Percentiles rank a stretch among this genome's conserved stretches.
phyloP scores from a whole-genome alignment of 2,888 invertebrate genomes.

The Spodoptera littoralis region DNA sequence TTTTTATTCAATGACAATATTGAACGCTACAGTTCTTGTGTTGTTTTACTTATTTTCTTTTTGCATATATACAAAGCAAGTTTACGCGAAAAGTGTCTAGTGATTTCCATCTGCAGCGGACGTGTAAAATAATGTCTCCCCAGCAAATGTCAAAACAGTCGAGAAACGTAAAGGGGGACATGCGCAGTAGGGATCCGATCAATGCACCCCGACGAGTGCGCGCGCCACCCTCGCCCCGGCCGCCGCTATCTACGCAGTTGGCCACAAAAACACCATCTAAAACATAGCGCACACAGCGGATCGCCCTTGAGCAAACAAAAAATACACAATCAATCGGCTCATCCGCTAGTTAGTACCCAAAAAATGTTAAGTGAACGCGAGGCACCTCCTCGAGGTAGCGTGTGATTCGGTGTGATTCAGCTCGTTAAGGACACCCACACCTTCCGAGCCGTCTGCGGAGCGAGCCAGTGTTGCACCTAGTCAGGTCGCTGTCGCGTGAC shows the following conservation, averaged over 20 bases:
- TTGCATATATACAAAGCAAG: background rate
- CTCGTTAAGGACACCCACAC: slow-evolving; percentile 87
- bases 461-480: slow-evolving; percentile 71
- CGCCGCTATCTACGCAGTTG: slow-evolving; percentile 84
- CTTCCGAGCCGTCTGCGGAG: slow-evolving; percentile 62
- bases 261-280: slow-evolving; percentile 79
- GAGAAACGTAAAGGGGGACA: slow-evolving; percentile 73
- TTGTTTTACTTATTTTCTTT: slow-evolving; percentile 1
- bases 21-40: slow-evolving; percentile 26
- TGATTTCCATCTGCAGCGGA: slow-evolving; percentile 30
- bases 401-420: slow-evolving; percentile 71
- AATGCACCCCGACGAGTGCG: slow-evolving; percentile 83
- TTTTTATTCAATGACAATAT: slow-evolving; percentile 36
- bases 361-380: slow-evolving; percentile 62
- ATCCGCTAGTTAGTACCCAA: slow-evolving; percentile 61
- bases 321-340: slow-evolving; percentile 66
- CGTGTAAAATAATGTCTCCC: slow-evolving; percentile 45
- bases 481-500: slow-evolving; percentile 78
- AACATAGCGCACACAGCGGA: slow-evolving; percentile 66
- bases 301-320: slow-evolving; percentile 74
- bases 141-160: slow-evolving; percentile 80
- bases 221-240: slow-evolving; percentile 80
- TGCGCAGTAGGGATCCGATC: slow-evolving; percentile 84
- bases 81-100: slow-evolving; percentile 14
- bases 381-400: slow-evolving; percentile 71